Percentiles rank a stretch among this genome's conserved stretches.
phyloP scores from a whole-genome alignment of 2,113 vertebrate genomes.

The Paramormyrops kingsleyae region DNA sequence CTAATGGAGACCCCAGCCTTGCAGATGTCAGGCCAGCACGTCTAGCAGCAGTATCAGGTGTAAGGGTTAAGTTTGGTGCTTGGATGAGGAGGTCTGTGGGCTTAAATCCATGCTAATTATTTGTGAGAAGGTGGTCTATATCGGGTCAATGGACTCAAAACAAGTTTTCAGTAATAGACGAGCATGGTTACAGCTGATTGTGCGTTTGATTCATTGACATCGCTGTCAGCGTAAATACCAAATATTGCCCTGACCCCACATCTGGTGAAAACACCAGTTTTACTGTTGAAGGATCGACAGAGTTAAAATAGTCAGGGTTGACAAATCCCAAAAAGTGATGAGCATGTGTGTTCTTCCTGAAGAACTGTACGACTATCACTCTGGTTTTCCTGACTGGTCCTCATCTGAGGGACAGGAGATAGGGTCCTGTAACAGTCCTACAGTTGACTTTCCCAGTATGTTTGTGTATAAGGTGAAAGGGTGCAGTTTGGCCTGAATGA shows the following conservation, averaged over 20 bases:
- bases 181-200: not conserved
- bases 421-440: not conserved
- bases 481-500: not conserved
- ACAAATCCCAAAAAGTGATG: not conserved
- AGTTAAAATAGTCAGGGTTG: not conserved
- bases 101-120: not conserved
- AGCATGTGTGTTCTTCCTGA: not conserved
- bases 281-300: not conserved
- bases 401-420: not conserved
- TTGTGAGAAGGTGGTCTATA: not conserved
- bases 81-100: not conserved
- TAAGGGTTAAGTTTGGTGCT: not conserved
- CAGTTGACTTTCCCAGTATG: not conserved
- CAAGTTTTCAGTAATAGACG: not conserved
- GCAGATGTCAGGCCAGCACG: not conserved
- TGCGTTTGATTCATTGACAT: not conserved
- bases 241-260: not conserved
- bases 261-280: not conserved
- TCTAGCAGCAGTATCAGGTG: not conserved
- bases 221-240: not conserved
- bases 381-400: not conserved
- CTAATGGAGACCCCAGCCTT: not conserved
- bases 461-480: not conserved
- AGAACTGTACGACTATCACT: not conserved
- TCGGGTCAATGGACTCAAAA: not conserved